phyloP scores from a whole-genome alignment of 2,113 vertebrate species.

The Halichoeres trimaculatus region DNA sequence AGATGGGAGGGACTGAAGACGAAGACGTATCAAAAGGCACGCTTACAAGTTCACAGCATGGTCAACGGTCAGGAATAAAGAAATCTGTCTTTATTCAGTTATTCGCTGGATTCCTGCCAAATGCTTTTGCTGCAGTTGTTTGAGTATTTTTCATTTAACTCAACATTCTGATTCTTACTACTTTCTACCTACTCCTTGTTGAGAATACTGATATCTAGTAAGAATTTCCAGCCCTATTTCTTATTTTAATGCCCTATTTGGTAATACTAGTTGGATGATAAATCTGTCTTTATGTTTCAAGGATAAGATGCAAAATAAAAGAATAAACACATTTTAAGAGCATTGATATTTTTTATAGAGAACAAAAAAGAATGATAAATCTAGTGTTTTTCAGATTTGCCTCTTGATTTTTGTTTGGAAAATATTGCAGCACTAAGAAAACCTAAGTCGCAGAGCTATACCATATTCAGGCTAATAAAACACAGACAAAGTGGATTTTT shows the following conservation, averaged over 20 bases:
- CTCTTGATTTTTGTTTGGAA: background rate
- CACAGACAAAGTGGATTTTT: background rate
- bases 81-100: background rate
- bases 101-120: background rate
- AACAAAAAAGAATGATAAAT: too few species aligned
- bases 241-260: too few species aligned
- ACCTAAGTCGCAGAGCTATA: background rate
- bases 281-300: too few species aligned
- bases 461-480: background rate
- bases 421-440: background rate
- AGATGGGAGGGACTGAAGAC: background rate
- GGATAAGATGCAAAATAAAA: too few species aligned
- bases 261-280: too few species aligned
- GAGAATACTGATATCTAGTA: too few species aligned
- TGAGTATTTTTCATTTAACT: background rate
- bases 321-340: too few species aligned
- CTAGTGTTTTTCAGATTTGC: too few species aligned
- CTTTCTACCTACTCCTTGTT: background rate
- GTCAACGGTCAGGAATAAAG: background rate
- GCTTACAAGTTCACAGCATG: conserved; percentile 14
- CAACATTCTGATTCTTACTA: background rate
- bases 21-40: conserved; percentile 1
- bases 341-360: too few species aligned
- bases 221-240: too few species aligned
- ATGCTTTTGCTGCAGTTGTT: background rate